Conservation (phyloP, 2,888 invertebrate genomes). For the Phengaris alcon region DNA sequence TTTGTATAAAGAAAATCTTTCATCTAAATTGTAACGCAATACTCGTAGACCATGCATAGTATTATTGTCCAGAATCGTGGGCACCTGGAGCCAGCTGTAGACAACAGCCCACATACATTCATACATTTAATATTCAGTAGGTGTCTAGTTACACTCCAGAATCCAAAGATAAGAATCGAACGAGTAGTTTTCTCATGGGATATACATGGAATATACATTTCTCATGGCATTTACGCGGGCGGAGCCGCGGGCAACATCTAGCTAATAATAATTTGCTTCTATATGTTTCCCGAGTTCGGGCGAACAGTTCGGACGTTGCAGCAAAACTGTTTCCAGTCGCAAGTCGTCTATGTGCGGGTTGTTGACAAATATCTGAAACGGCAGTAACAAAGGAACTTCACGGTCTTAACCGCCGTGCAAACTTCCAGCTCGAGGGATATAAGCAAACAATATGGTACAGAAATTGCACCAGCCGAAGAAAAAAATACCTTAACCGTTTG, state of each 20-base stretch:
- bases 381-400: slow-evolving; percentile 26
- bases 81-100: background rate
- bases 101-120: background rate
- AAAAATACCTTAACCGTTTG: background rate
- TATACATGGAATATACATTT: too few species aligned
- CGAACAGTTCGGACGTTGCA: too few species aligned
- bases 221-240: too few species aligned
- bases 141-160: background rate
- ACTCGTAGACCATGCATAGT: slow-evolving; percentile 13
- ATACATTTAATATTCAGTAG: background rate
- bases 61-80: background rate
- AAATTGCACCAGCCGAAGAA: background rate
- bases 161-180: background rate
- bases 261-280: too few species aligned
- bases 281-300: too few species aligned
- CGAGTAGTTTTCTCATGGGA: too few species aligned
- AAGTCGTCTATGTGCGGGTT: too few species aligned
- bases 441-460: slow-evolving; percentile 39
- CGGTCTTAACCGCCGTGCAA: slow-evolving; percentile 31
- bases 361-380: background rate
- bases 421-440: slow-evolving; percentile 36
- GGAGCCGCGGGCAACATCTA: too few species aligned
- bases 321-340: too few species aligned
- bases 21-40: background rate
- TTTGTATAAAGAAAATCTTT: background rate